These are phyloP conservation scores for Drosophila ambigua DNA, from an alignment of 1,140 invertebrate species.

Conservation along the genomic window DNA sequence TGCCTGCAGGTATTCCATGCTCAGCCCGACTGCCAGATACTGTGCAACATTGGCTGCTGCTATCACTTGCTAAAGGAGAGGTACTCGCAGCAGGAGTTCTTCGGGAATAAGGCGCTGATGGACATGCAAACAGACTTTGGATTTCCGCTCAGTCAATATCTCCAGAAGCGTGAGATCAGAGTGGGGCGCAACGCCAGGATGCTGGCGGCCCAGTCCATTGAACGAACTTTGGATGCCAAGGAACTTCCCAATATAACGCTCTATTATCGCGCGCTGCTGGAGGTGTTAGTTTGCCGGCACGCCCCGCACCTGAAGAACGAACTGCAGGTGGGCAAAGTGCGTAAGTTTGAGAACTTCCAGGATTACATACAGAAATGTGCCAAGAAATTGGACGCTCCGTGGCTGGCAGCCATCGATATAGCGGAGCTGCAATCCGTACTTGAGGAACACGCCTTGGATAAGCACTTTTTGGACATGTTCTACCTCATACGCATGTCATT, in stretches of 20 bases:
- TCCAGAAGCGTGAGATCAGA: conserved; percentile 85
- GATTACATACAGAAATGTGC: conserved; percentile 88
- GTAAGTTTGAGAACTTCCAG: conserved; percentile 86
- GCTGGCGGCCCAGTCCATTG: conserved; percentile 91
- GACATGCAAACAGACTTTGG: conserved; percentile 77
- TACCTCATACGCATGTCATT: conserved; percentile 92
- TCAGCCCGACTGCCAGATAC: conserved; percentile 85
- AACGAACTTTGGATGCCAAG: conserved; percentile 86
- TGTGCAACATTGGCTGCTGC: conserved; percentile 95
- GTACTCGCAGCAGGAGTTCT: conserved; percentile 76
- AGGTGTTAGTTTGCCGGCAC: conserved; percentile 86
- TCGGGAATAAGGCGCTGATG: conserved; percentile 65
- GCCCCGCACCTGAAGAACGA: conserved; percentile 60
- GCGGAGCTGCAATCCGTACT: conserved; percentile 85
- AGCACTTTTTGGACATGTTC: conserved; percentile 90
- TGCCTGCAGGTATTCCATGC: conserved; percentile 89
- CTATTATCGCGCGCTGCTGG: conserved; percentile 90
- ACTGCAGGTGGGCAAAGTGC: conserved; percentile 76
- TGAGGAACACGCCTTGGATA: conserved; percentile 83
- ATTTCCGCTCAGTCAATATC: conserved; percentile 89
- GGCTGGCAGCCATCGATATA: conserved; percentile 41
- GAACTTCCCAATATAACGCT: conserved; percentile 87
- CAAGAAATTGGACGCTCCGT: conserved; percentile 50
- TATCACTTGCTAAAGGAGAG: conserved; percentile 93
- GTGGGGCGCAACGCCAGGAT: conserved; percentile 92